Conservation (phyloP, 2,797 vertebrate species). For the Oreortyx pictus region DNA sequence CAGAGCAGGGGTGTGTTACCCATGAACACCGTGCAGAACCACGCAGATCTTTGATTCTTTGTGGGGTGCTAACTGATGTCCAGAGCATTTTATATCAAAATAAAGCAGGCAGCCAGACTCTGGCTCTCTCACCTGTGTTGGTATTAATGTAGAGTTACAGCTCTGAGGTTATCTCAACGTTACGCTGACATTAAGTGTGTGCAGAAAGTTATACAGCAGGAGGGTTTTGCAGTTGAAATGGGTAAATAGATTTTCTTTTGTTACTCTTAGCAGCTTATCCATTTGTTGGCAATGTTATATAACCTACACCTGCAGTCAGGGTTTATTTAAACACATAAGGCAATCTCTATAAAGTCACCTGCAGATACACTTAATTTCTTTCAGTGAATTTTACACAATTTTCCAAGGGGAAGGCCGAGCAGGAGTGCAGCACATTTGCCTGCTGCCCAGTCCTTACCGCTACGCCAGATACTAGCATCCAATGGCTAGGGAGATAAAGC, state of each 20-base stretch:
- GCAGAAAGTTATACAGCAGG: neutral
- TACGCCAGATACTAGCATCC: neutral
- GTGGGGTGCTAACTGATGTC: neutral
- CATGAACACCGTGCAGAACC: neutral
- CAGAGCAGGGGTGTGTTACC: neutral
- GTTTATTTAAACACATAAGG: neutral
- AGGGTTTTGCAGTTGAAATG: neutral
- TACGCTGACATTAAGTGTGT: neutral
- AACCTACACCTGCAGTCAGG: neutral
- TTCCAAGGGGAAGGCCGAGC: neutral
- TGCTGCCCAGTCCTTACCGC: neutral
- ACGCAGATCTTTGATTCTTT: neutral
- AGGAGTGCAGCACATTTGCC: neutral
- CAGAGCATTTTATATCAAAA: neutral
- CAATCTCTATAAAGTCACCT: neutral
- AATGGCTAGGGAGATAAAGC: neutral
- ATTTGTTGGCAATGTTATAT: neutral
- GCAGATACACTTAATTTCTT: neutral
- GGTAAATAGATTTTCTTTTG: constrained; percentile 14
- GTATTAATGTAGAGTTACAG: neutral
- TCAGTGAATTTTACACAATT: neutral
- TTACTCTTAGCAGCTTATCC: neutral
- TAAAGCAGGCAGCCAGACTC: neutral
- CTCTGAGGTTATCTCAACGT: neutral
- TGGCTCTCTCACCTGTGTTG: neutral